These are phyloP conservation scores for Melanaphis sacchari DNA, from an alignment of 1,140 invertebrate genomes.

Conservation along the genomic window DNA sequence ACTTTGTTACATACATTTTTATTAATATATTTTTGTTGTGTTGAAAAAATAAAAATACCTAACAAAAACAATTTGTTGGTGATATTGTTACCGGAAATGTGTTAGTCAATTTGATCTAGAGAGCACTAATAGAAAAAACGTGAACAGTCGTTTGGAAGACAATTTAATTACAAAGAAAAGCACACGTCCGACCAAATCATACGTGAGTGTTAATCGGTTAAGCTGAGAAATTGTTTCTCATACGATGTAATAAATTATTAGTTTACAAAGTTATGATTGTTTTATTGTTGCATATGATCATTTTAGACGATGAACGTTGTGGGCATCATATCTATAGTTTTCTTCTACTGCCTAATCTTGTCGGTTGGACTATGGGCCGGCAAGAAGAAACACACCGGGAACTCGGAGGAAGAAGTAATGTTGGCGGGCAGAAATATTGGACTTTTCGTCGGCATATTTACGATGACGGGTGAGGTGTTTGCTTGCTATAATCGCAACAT, in stretches of 20 bases:
- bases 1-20: slow-evolving; percentile 42
- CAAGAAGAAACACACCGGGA: slow-evolving; percentile 84
- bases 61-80: background rate
- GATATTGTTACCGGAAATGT: slow-evolving; percentile 16
- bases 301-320: slow-evolving; percentile 77
- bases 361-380: slow-evolving; percentile 95
- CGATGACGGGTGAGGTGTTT: slow-evolving; percentile 87
- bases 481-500: background rate
- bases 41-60: background rate
- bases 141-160: no score
- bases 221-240: background rate
- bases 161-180: background rate
- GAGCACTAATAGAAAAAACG: background rate
- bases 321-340: slow-evolving; percentile 88
- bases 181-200: background rate
- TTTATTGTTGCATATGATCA: background rate
- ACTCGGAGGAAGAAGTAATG: slow-evolving; percentile 96
- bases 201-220: background rate
- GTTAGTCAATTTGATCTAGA: background rate
- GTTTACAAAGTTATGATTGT: background rate
- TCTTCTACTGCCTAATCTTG: slow-evolving; percentile 94
- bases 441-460: slow-evolving; percentile 95
- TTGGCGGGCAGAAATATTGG: slow-evolving; percentile 94
- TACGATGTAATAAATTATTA: background rate
- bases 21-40: slow-evolving; percentile 13